These are phyloP conservation scores for Phaedon cochleariae DNA, from an alignment of 2,888 invertebrate genomes.

Conservation along the genomic window DNA sequence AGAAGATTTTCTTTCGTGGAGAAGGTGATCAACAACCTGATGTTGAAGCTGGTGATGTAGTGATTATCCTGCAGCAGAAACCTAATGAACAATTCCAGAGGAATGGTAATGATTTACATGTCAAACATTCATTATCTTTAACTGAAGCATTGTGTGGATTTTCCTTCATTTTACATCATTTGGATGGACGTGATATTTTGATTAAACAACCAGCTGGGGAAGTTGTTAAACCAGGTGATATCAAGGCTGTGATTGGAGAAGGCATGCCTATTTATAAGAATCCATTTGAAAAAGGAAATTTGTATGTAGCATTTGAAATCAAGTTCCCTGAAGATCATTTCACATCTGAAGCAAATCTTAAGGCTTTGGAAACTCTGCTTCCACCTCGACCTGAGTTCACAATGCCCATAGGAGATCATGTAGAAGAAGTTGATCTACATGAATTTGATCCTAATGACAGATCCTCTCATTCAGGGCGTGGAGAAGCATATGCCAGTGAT, in stretches of 20 bases:
- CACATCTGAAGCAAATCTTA: conserved; percentile 71
- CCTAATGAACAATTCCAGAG: conserved; percentile 83
- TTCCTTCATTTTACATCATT: conserved; percentile 82
- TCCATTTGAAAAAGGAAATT: conserved; percentile 86
- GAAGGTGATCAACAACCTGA: conserved; percentile 93
- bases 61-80: conserved; percentile 84
- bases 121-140: conserved; percentile 79
- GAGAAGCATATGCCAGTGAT: conserved; percentile 78
- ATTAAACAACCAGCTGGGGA: conserved; percentile 81
- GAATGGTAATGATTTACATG: conserved; percentile 76
- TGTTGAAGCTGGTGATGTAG: conserved; percentile 87
- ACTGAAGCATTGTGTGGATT: conserved; percentile 94
- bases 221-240: conserved; percentile 82
- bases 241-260: conserved; percentile 82
- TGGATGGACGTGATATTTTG: conserved; percentile 86
- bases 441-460: conserved; percentile 75
- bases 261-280: conserved; percentile 91
- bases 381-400: conserved; percentile 76
- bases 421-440: conserved; percentile 85
- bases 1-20: conserved; percentile 85
- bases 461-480: conserved; percentile 62
- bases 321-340: conserved; percentile 86
- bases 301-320: conserved; percentile 87
- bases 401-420: conserved; percentile 81
- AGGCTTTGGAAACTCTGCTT: conserved; percentile 77